Conservation (phyloP, 2,888 invertebrate species). For the Julus scandinavius region DNA sequence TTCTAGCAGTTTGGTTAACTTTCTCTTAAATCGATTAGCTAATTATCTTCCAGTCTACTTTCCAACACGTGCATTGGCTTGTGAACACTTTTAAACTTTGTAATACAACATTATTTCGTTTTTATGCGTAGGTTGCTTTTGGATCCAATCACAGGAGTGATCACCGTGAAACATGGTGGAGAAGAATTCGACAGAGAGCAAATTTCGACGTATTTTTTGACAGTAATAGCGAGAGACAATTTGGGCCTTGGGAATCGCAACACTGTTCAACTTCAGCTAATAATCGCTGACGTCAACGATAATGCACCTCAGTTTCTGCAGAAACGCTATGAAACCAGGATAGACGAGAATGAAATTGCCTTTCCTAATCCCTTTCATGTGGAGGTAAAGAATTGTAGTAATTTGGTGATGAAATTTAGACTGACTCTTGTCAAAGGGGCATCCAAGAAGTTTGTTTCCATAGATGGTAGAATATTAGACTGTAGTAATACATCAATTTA, state of each 20-base stretch:
- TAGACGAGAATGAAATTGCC: constrained; percentile 82
- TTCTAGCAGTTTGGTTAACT: background rate
- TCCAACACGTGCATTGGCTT: too few species aligned
- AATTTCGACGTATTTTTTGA: constrained; percentile 83
- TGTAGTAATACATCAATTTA: background rate
- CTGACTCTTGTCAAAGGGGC: background rate
- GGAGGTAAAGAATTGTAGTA: constrained; percentile 66
- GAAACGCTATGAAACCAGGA: constrained; percentile 78
- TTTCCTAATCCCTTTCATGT: constrained; percentile 81
- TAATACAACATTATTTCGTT: too few species aligned
- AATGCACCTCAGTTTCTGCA: constrained; percentile 72
- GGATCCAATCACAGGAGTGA: constrained; percentile 83
- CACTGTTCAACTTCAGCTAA: constrained; percentile 83
- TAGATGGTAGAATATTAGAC: background rate
- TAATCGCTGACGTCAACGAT: constrained; percentile 88
- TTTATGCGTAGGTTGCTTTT: constrained; percentile 74
- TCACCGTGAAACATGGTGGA: constrained; percentile 82
- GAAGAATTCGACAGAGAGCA: constrained; percentile 87
- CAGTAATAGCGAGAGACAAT: constrained; percentile 90
- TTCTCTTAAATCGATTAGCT: background rate
- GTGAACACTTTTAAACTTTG: too few species aligned
- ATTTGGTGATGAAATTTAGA: background rate
- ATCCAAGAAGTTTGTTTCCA: background rate
- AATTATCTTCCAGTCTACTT: background rate
- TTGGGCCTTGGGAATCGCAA: constrained; percentile 85